These are phyloP conservation scores for Octomys mimax DNA, from an alignment of 2,797 vertebrate genomes.

Conservation along the genomic window DNA sequence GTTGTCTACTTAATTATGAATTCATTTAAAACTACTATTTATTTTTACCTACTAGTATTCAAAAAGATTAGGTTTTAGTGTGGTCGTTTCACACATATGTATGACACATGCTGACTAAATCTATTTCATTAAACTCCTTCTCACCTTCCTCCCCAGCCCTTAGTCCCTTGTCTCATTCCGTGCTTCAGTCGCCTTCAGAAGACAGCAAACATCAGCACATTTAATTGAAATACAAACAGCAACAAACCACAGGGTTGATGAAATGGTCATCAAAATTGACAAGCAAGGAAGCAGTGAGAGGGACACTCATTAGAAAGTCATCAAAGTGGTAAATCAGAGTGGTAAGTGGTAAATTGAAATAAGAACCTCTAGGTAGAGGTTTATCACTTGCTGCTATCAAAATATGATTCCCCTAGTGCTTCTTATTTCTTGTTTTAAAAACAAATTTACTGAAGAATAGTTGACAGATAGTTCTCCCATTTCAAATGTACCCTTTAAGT, in stretches of 20 bases:
- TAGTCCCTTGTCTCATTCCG: not conserved
- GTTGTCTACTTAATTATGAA: not conserved
- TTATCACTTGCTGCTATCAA: not conserved
- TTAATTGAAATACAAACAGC: not conserved
- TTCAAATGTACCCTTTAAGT: not conserved
- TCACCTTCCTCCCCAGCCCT: not conserved
- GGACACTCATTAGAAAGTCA: not conserved
- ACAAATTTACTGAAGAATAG: not conserved
- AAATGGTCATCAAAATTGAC: not conserved
- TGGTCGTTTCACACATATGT: not conserved
- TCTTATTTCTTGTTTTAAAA: slow-evolving; percentile 38
- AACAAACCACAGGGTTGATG: not conserved
- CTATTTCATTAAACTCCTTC: not conserved
- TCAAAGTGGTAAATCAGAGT: not conserved
- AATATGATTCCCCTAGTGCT: not conserved
- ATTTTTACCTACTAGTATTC: not conserved
- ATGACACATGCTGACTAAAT: not conserved
- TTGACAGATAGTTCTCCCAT: not conserved
- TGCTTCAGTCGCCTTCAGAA: not conserved
- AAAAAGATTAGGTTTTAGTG: not conserved
- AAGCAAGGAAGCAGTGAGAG: not conserved
- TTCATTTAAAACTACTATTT: not conserved
- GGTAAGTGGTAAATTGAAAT: not conserved
- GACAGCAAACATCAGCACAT: not conserved
- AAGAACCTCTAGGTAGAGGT: too few species aligned